Percentiles rank a stretch among this genome's conserved stretches.
These are phyloP conservation scores for Muschampia plurimacula DNA, from an alignment of 2,888 invertebrate genomes.

Conservation along the genomic window DNA sequence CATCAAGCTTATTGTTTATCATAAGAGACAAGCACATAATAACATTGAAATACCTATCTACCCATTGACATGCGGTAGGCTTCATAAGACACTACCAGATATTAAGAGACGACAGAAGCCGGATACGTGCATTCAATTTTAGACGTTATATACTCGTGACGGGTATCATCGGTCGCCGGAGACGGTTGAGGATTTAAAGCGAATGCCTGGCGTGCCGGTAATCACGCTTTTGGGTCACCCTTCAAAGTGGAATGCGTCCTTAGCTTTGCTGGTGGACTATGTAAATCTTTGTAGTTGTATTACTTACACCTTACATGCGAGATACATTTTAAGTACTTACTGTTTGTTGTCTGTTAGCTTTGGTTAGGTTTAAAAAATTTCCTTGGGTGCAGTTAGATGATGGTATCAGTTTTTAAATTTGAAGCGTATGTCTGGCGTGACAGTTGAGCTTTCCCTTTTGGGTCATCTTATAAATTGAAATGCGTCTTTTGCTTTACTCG, in stretches of 20 bases:
- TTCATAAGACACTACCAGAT: constrained; percentile 5
- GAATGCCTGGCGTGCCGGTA: constrained; percentile 32
- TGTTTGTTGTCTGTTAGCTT: too few species aligned
- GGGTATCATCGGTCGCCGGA: not conserved
- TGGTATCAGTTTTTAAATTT: too few species aligned
- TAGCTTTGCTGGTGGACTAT: not conserved
- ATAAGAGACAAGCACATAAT: not conserved
- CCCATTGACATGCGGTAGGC: not conserved
- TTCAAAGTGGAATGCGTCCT: constrained; percentile 34
- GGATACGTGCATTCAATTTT: constrained; percentile 1
- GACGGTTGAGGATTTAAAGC: constrained; percentile 30
- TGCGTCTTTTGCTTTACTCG: too few species aligned
- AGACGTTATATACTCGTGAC: constrained; percentile 6
- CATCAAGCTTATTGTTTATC: not conserved
- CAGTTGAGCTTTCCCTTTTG: too few species aligned
- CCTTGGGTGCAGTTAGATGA: too few species aligned
- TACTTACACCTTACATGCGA: not conserved
- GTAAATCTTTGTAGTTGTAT: not conserved
- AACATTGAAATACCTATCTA: not conserved
- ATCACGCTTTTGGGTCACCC: constrained; percentile 30
- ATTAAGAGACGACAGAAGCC: constrained; percentile 24
- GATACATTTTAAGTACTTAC: too few species aligned
- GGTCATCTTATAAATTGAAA: too few species aligned
- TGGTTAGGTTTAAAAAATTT: too few species aligned
- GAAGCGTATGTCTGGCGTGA: too few species aligned